Evolutionary conservation across 2,113 vertebrate species (phyloP), one percentile per base, ranked within the genome.

Genomic region (Oryctolagus cuniculus): DNA sequence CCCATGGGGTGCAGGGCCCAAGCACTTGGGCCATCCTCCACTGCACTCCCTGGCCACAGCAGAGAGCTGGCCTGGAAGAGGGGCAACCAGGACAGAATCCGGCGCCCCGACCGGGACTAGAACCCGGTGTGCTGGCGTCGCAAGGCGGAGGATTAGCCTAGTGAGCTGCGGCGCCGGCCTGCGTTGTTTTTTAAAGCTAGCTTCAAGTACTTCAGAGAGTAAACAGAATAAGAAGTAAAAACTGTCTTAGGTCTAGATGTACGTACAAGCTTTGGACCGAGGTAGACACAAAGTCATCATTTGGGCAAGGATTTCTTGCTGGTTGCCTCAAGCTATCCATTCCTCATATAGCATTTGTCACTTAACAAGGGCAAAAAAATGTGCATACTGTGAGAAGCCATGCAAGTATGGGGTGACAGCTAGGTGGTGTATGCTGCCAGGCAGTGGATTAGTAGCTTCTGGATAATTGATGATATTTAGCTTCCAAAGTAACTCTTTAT

Each of bases 401-500:
- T 36, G 11, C 7, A 88, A 82, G 49, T 66, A 29, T 73, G 36
- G 3, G 77, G 64, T 73, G 44, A 84, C 10, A 5, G 16, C n/a
- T 44, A 89, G 17, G 24, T 74, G 21, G 27, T 10, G 22, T 77
- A 83, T 27, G 44, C 44, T 51, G 69, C 49, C 72, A 84, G 64
- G 8, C 13, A 58, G 24, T 49, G 0, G 6, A 24, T 44, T 61
- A n/a, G 67, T 61, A 69, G 61, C 58, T 75, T 81, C 36, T 69
- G 64, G 83, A 27, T 84, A n/a, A 93, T 84, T 77, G 78, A 34
- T 77, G 77, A 34, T n/a, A 27, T 80, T 5, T 73, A 49, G 31
- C 29, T 89, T 87, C 84, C 34, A 67, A 51, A 63, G 72, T 51
- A 90, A 91, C 15, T 15, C 21, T 64, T 95, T 90, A 34, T 34